phyloP scores from a whole-genome alignment of 2,888 invertebrate species.

The Rhodophaea formosa region DNA sequence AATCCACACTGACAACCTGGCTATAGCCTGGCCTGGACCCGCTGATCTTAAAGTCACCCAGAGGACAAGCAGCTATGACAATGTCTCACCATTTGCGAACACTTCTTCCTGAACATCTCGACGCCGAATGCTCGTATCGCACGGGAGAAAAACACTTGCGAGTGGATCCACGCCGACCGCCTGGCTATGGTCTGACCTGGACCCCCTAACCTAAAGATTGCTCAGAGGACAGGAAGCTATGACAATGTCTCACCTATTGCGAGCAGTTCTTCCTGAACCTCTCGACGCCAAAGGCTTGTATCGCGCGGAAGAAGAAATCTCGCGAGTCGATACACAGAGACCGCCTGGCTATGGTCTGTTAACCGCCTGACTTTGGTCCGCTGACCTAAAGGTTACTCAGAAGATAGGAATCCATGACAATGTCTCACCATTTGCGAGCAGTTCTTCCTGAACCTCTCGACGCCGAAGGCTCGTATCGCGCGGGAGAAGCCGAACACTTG shows the following conservation, averaged over 20 bases:
- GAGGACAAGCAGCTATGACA: neutral
- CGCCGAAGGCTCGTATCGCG: conserved; percentile 93
- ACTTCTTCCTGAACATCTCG: conserved; percentile 94
- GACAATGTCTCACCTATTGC: conserved; percentile 83
- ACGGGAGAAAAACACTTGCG: conserved; percentile 90
- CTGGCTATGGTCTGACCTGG: conserved; percentile 89
- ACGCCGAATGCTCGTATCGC: conserved; percentile 95
- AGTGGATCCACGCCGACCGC: conserved; percentile 94
- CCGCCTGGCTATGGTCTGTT: too few species aligned
- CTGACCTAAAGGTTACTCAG: too few species aligned
- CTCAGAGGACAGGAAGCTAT: neutral
- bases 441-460: conserved; percentile 94
- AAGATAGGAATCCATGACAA: neutral
- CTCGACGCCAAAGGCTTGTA: conserved; percentile 94
- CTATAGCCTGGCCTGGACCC: conserved; percentile 88
- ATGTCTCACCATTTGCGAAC: conserved; percentile 85
- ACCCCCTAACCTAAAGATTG: conserved; percentile 73
- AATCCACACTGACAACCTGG: conserved; percentile 92
- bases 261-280: conserved; percentile 92
- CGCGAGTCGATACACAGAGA: too few species aligned
- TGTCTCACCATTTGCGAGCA: conserved; percentile 86
- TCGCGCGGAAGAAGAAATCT: conserved; percentile 90
- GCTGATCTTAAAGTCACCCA: conserved; percentile 61
- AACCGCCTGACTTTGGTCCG: too few species aligned
- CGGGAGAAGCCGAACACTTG: conserved; percentile 92